phyloP scores from a whole-genome alignment of 1,140 invertebrate genomes.

The Drosophila pallidifrons region DNA sequence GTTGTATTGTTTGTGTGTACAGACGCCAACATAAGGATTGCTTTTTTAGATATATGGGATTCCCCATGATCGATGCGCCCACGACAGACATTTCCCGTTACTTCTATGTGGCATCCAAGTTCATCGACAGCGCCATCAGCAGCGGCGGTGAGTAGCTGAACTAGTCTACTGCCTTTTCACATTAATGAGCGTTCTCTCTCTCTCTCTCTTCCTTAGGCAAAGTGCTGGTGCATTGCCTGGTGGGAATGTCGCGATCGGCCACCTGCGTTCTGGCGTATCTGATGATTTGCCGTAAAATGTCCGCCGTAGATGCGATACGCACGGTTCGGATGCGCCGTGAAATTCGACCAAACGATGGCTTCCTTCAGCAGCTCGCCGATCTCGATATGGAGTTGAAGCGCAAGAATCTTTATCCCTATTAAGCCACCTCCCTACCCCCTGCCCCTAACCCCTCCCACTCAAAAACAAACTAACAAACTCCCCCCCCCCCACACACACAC shows the following conservation, averaged over 20 bases:
- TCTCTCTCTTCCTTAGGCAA: conserved; percentile 86
- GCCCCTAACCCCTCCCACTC: too few relatives aligned
- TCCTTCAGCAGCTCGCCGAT: conserved; percentile 90
- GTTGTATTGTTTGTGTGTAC: conserved; percentile 45
- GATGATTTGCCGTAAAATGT: conserved; percentile 93
- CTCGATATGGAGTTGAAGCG: conserved; percentile 89
- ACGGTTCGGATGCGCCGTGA: conserved; percentile 89
- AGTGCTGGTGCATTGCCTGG: conserved; percentile 92
- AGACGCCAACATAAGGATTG: conserved; percentile 83
- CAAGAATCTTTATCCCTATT: conserved; percentile 84
- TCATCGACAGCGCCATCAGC: conserved; percentile 91
- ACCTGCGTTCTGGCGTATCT: conserved; percentile 93
- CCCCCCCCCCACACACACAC: conserved; percentile 11
- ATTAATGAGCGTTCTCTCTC: not conserved
- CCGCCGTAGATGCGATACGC: conserved; percentile 90
- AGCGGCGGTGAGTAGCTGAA: conserved; percentile 87
- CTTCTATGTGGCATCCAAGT: conserved; percentile 91
- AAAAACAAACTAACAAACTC: too few relatives aligned
- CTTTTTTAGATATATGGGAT: conserved; percentile 90
- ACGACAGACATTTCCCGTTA: conserved; percentile 91
- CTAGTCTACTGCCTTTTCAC: not conserved
- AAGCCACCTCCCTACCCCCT: conserved; percentile 10
- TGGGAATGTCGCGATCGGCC: conserved; percentile 93
- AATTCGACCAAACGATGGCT: conserved; percentile 92
- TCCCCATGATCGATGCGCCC: conserved; percentile 91